Conservation (phyloP, 2,888 invertebrate genomes). For the Sesia apiformis region DNA sequence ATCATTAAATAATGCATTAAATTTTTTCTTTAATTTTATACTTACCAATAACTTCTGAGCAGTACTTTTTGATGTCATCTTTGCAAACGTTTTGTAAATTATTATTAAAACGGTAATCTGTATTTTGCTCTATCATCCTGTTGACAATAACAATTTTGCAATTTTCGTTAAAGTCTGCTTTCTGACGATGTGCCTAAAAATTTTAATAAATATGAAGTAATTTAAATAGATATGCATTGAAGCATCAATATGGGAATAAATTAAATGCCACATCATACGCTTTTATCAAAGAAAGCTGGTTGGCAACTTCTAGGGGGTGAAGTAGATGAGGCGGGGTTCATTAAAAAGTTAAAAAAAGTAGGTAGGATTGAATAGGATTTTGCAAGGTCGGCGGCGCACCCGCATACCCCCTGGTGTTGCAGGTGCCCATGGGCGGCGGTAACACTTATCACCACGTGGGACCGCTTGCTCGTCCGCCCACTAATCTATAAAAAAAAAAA, state of each 20-base stretch:
- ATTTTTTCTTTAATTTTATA: background rate
- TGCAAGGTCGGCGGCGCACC: no score
- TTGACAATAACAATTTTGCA: slow-evolving; percentile 90
- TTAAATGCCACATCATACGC: no score
- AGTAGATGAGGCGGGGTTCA: background rate
- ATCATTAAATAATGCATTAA: background rate
- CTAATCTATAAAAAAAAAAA: no score
- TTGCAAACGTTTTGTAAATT: slow-evolving; percentile 87
- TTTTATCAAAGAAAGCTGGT: no score
- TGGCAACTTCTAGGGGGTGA: no score
- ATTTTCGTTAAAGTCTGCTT: slow-evolving; percentile 84
- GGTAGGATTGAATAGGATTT: no score
- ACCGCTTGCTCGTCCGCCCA: no score
- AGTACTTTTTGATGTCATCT: slow-evolving; percentile 83
- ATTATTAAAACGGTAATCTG: slow-evolving; percentile 92
- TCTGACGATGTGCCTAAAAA: slow-evolving; percentile 81
- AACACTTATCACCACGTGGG: no score
- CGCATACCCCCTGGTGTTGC: no score
- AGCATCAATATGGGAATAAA: no score
- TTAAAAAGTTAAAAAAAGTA: background rate
- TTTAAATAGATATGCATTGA: background rate
- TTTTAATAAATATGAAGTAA: background rate
- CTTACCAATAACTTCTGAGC: slow-evolving; percentile 61
- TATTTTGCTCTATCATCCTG: slow-evolving; percentile 91
- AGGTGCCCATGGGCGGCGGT: no score